Evolutionary conservation across 1,140 invertebrate genomes (phyloP).

Genomic region (Temnothorax curvispinosus): DNA sequence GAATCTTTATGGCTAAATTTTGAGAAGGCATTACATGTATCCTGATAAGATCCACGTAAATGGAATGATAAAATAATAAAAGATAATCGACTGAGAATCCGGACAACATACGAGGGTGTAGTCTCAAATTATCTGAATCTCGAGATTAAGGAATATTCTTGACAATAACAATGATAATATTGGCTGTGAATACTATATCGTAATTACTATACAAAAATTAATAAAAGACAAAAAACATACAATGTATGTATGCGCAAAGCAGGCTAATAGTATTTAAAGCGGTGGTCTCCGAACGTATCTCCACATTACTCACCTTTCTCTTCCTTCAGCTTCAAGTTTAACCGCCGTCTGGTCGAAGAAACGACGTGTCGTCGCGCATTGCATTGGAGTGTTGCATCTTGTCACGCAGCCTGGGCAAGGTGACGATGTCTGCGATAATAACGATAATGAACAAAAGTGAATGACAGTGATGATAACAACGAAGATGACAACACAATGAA

Average conservation of each 20-base stretch:
- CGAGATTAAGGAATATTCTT: constrained; percentile 44
- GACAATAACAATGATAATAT: neutral
- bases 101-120: neutral
- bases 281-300: neutral
- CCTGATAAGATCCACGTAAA: too few relatives aligned
- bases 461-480: constrained; percentile 18
- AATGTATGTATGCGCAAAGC: constrained; percentile 23
- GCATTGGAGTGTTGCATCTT: constrained; percentile 50
- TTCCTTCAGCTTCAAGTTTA: constrained; percentile 42
- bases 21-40: too few relatives aligned
- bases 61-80: neutral
- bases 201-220: constrained; percentile 67
- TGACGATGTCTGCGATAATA: constrained; percentile 1
- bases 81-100: constrained; percentile 37
- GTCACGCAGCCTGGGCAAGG: neutral
- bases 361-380: constrained; percentile 34
- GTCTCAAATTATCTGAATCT: constrained; percentile 53
- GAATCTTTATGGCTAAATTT: too few relatives aligned
- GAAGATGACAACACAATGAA: neutral
- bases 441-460: constrained; percentile 18
- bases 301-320: constrained; percentile 61
- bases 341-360: constrained; percentile 7
- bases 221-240: neutral
- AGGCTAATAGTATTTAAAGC: neutral
- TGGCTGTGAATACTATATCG: neutral